Base-by-base conservation (phyloP, 2,888 invertebrate genomes). In the Drosophila infuscata region DNA sequence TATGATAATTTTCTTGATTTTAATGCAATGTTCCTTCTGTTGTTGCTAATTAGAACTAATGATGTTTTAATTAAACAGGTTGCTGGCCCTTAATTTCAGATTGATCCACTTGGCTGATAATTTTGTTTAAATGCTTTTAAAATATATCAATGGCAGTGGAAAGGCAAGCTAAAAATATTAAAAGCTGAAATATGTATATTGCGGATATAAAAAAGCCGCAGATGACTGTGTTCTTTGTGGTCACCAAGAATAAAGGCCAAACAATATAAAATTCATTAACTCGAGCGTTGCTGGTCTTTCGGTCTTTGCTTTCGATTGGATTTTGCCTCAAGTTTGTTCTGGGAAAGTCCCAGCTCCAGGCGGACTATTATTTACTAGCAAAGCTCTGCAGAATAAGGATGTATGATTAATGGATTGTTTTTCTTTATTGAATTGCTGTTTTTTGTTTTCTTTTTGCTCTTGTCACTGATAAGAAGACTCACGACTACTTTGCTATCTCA, bases 391-490 rank as follows among this genome's bases (percentile, higher is more conserved):
- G 32, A 12, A 49, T 15, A 38, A n/a, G 25, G 12, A 38, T 35
- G 43, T 30, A 41, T 41, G 36, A 66, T 48, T 29, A 32, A 49
- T 49, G 33, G 53, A 43, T 11, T 20, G 46, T 25, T 25, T 46
- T 62, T 53, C n/a, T 52, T 56, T 35, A 33, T 43, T 60, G 29
- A 48, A 36, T 48, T 51, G 43, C n/a, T 35, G 15, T 46, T 51
- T n/a, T 41, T 49, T 32, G 33, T 25, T 38, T 36, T 35, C 35
- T 62, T 35, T 38, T 62, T 33, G 41, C 30, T 61, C 30, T 56
- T 70, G 70, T 60, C 66, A 60, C 30, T 61, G 74, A 67, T 60
- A 70, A 38, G 35, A 49, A n/a, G 58, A 41, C 6, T 58, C 25
- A 20, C 43, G 25, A 9, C 8, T 29, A n/a, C n/a, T 51, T 25